Evolutionary conservation across 2,888 invertebrate species (phyloP), one percentile per base, ranked within the genome.

Genomic region (Eupeodes latifasciatus): DNA sequence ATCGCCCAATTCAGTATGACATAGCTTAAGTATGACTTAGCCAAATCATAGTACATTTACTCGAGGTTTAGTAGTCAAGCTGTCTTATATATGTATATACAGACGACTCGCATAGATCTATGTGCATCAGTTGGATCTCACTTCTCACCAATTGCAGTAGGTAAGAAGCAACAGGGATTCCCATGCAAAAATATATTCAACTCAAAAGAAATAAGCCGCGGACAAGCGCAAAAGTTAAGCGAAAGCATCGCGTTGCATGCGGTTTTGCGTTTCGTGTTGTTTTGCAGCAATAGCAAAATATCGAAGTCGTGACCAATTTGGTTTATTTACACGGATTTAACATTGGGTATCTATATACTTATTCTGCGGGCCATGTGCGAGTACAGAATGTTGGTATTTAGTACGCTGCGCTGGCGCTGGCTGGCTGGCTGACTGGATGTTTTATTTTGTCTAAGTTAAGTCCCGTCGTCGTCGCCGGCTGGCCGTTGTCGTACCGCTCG

Each of bases 221-320:
- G 44, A 14, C 69, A 61, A n/a, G 16, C 67, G 51, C 40, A 57
- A 49, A 9, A 59, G 59, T 59, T 36, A 34, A n/a, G 47, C 16
- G 19, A 47, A 57, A 55, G 72, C 49, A 71, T 82, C 71, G 77
- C 77, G 53, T 76, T 82, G 62, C 76, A 71, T 71, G 62, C 19
- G 66, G 67, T 57, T 85, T 81, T 66, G 81, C 75, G 81, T 81
- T 88, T 55, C 88, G 85, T 88, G 88, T 88, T 80, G 81, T 85
- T 40, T 81, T 44, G 57, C 44, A 75, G 75, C 62, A 76, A 89
- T 34, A 75, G 75, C 62, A 76, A 89, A 92, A 93, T 92, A 92
- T 91, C 90, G 91, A 92, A 93, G 92, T 93, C 93, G 93, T 93
- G 93, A 93, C 93, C 93, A 93, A 93, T 93, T 93, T 93, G 92